Percentiles rank a stretch among this genome's conserved stretches.
phyloP scores from a whole-genome alignment of 1,140 invertebrate genomes.

The Hylyphantes graminicola region DNA sequence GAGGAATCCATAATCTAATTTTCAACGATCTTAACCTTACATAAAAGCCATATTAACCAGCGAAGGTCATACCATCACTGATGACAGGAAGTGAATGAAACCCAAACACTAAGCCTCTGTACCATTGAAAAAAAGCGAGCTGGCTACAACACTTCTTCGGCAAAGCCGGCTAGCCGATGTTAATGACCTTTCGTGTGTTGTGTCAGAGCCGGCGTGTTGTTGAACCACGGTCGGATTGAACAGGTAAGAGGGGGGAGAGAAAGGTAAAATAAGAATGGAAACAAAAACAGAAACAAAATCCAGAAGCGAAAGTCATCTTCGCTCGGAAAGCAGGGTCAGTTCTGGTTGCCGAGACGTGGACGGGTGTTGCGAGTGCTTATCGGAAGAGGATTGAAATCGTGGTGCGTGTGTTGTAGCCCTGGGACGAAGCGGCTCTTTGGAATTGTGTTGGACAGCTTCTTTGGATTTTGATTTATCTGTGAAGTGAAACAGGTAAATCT shows the following conservation, averaged over 20 bases:
- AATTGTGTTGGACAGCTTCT: no score
- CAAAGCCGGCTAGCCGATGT: slow-evolving; percentile 16
- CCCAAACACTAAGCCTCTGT: no score
- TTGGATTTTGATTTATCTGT: not conserved
- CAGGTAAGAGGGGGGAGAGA: slow-evolving; percentile 23
- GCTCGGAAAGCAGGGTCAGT: slow-evolving; percentile 42
- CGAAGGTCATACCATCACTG: no score
- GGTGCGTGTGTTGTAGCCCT: no score
- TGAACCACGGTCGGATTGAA: slow-evolving; percentile 23
- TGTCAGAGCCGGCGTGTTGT: slow-evolving; percentile 39
- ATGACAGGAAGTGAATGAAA: no score
- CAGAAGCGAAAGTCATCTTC: slow-evolving; percentile 37
- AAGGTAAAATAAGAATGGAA: slow-evolving; percentile 15
- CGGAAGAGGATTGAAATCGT: not conserved
- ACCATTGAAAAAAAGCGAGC: no score
- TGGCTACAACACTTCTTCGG: no score
- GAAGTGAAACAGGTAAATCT: not conserved
- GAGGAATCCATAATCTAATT: no score
- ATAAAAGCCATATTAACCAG: no score
- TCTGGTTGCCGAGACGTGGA: slow-evolving; percentile 6
- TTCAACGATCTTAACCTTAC: no score
- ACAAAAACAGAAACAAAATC: slow-evolving; percentile 32
- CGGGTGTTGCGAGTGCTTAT: not conserved
- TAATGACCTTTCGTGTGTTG: slow-evolving; percentile 44
- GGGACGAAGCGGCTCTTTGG: no score